phyloP scores from a whole-genome alignment of 2,888 invertebrate species.

The Drosophila peninsularis region DNA sequence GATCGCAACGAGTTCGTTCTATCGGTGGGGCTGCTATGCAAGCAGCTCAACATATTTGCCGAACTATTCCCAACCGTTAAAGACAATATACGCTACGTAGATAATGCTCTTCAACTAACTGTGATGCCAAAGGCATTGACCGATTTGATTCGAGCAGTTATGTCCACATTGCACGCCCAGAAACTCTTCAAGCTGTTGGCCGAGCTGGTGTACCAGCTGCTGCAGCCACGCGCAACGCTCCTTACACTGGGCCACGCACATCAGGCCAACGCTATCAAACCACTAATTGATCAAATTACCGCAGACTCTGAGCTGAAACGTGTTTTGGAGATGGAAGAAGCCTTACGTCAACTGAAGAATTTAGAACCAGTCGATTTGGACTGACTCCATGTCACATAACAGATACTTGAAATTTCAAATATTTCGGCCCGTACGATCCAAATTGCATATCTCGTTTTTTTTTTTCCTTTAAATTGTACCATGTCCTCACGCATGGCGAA shows the following conservation, averaged over 20 bases:
- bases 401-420: neutral
- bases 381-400: neutral
- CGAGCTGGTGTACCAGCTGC: neutral
- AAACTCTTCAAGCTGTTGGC: conserved; percentile 7
- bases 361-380: fast-evolving
- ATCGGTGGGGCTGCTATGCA: conserved; percentile 1
- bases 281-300: too few species aligned
- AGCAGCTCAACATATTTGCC: neutral
- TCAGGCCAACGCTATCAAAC: too few species aligned
- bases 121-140: neutral
- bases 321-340: neutral
- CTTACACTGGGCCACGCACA: neutral
- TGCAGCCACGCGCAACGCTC: conserved; percentile 3
- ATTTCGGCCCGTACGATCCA: neutral
- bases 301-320: neutral
- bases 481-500: neutral
- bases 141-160: neutral
- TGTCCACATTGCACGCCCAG: neutral
- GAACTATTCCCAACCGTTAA: neutral
- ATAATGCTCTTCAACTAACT: conserved; percentile 30
- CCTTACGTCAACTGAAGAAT: neutral
- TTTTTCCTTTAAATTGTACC: neutral
- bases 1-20: conserved; percentile 28
- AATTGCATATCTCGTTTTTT: neutral
- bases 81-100: conserved; percentile 6